Evolutionary conservation across 2,797 vertebrate species (phyloP).

Genomic region (Yasuhikotakia modesta): DNA sequence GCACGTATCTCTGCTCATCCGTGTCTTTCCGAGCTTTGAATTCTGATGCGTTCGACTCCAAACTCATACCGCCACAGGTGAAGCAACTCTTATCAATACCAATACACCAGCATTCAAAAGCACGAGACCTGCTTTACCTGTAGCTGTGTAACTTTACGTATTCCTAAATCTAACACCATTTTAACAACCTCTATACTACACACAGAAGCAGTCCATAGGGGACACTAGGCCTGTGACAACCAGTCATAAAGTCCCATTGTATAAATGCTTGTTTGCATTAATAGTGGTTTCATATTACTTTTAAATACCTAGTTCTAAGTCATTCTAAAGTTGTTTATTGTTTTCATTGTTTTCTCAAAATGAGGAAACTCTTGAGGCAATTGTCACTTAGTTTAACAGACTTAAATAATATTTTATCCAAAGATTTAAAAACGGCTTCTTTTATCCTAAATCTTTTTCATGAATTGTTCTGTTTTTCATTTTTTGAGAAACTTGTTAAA

Average conservation of each 20-base stretch:
- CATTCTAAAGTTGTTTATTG: not conserved
- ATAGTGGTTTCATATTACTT: not conserved
- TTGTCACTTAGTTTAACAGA: too few species aligned
- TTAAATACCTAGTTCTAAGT: not conserved
- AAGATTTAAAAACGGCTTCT: too few species aligned
- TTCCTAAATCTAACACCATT: too few species aligned
- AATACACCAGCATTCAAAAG: slow-evolving; percentile 72
- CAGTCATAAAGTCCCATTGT: not conserved
- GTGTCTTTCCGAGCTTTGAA: slow-evolving; percentile 77
- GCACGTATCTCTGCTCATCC: slow-evolving; percentile 77
- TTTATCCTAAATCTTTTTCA: too few species aligned
- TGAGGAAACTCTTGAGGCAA: too few species aligned
- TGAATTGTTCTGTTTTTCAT: too few species aligned
- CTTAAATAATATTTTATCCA: too few species aligned
- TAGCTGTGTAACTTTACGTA: slow-evolving; percentile 62
- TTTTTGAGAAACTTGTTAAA: too few species aligned
- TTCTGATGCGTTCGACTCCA: slow-evolving; percentile 69
- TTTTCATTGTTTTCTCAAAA: too few species aligned
- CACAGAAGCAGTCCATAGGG: not conserved
- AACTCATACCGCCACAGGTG: slow-evolving; percentile 70
- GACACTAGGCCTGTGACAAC: too few species aligned
- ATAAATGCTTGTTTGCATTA: not conserved
- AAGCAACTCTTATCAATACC: slow-evolving; percentile 71
- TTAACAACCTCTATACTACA: too few species aligned
- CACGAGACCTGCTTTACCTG: slow-evolving; percentile 66